Evolutionary conservation across 2,888 invertebrate species (phyloP).

Genomic region (Ophion obscuratus): DNA sequence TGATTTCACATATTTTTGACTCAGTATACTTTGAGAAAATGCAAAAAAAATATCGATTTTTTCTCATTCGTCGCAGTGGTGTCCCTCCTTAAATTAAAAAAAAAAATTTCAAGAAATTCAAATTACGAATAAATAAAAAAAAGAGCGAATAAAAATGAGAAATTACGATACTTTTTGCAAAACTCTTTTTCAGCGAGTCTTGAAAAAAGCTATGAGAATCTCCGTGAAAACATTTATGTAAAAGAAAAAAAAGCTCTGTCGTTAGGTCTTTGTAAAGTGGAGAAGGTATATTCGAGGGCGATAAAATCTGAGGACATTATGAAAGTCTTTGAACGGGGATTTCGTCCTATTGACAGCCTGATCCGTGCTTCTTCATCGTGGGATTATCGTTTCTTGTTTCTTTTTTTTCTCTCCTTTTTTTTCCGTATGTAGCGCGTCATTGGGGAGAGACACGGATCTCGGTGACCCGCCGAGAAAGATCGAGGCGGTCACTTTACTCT

Average conservation of each 20-base stretch:
- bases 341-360: slow-evolving; percentile 42
- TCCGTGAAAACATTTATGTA: neutral
- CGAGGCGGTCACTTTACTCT: neutral
- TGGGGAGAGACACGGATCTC: slow-evolving; percentile 19
- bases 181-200: neutral
- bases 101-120: too few species aligned
- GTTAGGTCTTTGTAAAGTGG: neutral
- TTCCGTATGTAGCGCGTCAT: neutral
- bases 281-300: neutral
- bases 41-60: too few species aligned
- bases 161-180: too few species aligned
- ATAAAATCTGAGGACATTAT: neutral
- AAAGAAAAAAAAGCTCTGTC: neutral
- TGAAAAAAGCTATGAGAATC: neutral
- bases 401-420: neutral
- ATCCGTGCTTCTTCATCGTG: slow-evolving; percentile 22
- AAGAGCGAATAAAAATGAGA: too few species aligned
- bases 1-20: too few species aligned
- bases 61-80: too few species aligned
- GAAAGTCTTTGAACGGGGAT: slow-evolving; percentile 22
- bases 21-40: too few species aligned
- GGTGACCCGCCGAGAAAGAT: slow-evolving; percentile 25
- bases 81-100: too few species aligned
- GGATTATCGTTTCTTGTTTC: slow-evolving; percentile 40
- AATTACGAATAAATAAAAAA: too few species aligned